phyloP scores from a whole-genome alignment of 2,888 invertebrate genomes.

The Nipponacmea schrenckii region DNA sequence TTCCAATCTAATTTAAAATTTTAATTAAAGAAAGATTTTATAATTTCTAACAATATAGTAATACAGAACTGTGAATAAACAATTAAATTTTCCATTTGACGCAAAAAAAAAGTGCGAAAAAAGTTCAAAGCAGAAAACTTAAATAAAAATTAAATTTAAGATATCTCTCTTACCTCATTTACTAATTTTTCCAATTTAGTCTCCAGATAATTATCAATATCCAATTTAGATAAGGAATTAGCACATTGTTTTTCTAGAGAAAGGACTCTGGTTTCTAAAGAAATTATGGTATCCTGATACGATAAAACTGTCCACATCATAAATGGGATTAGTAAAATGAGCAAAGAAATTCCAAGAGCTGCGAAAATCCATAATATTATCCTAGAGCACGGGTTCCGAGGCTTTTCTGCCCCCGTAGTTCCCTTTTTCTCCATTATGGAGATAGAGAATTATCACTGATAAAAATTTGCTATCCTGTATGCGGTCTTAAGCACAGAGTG shows the following conservation, averaged over 20 bases:
- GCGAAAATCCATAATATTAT: slow-evolving; percentile 38
- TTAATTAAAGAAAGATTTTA: too few species aligned
- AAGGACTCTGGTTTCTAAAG: slow-evolving; percentile 31
- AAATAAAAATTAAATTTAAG: too few species aligned
- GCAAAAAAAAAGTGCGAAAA: too few species aligned
- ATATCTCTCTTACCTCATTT: slow-evolving; percentile 19
- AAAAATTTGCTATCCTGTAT: not conserved
- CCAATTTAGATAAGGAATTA: slow-evolving; percentile 11
- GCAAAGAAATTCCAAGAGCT: slow-evolving; percentile 34
- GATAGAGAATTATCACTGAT: not conserved
- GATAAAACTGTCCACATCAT: slow-evolving; percentile 37
- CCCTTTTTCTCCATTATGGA: slow-evolving; percentile 21
- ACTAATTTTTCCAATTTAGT: slow-evolving; percentile 18
- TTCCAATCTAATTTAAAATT: too few species aligned
- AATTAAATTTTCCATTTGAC: too few species aligned
- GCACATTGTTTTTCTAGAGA: slow-evolving; percentile 28
- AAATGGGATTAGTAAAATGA: slow-evolving; percentile 32
- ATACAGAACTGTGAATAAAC: too few species aligned
- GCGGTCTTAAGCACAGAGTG: not conserved
- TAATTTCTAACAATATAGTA: too few species aligned
- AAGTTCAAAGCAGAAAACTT: too few species aligned
- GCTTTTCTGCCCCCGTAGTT: slow-evolving; percentile 10
- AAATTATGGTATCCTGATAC: slow-evolving; percentile 30
- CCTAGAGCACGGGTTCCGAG: slow-evolving; percentile 26
- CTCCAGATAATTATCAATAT: slow-evolving; percentile 26